Percentiles rank a stretch among this genome's conserved stretches.
Conservation (phyloP, 2,797 vertebrate species). For the Loris lydekkerianus region DNA sequence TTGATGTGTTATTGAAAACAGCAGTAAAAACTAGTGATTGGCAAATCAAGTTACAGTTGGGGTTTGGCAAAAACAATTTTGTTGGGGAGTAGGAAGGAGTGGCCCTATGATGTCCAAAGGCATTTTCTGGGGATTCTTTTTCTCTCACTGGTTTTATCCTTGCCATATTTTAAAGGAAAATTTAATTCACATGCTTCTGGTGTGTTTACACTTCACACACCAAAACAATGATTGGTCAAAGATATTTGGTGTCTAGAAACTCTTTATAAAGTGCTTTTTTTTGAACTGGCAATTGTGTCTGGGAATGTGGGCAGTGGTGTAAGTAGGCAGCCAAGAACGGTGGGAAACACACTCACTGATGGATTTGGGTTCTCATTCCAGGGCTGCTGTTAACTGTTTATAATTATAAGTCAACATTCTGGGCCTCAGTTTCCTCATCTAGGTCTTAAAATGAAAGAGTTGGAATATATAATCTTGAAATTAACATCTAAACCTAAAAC, state of each 20-base stretch:
- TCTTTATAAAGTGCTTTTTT: conserved; percentile 62
- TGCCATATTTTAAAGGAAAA: conserved; percentile 70
- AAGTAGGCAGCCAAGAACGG: neutral
- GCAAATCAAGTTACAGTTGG: conserved; percentile 72
- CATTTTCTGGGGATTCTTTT: conserved; percentile 66
- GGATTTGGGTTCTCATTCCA: neutral
- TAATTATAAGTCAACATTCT: neutral
- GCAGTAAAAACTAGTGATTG: conserved; percentile 68
- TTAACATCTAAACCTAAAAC: conserved; percentile 22
- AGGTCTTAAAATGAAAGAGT: neutral
- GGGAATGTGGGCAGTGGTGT: neutral
- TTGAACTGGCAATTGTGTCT: conserved; percentile 61
- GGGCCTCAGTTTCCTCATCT: neutral
- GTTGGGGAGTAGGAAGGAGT: conserved; percentile 25
- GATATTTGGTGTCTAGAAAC: conserved; percentile 53
- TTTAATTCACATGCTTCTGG: conserved; percentile 71
- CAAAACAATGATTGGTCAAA: conserved; percentile 67
- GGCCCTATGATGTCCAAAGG: conserved; percentile 30
- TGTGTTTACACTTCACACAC: conserved; percentile 71
- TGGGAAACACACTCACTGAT: neutral
- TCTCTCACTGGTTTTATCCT: conserved; percentile 58
- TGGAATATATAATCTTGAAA: conserved; percentile 28
- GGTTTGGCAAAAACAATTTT: conserved; percentile 73
- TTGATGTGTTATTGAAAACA: conserved; percentile 79
- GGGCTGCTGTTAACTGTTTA: conserved; percentile 20